Evolutionary conservation across 2,797 vertebrate species (phyloP).

Genomic region (Nasua narica): DNA sequence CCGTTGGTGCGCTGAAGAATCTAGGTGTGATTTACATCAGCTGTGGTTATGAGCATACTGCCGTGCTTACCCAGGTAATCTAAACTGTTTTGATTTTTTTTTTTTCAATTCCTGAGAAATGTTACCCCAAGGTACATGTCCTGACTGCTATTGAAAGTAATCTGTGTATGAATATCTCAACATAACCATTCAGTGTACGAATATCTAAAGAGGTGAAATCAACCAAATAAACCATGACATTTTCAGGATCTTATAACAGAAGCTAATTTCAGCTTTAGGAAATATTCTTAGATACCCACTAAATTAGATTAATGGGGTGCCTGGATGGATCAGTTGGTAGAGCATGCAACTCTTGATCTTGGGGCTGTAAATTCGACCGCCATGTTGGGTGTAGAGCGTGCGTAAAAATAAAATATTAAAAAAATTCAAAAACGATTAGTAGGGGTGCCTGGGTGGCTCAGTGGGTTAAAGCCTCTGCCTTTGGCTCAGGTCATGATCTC

Average conservation of each 20-base stretch:
- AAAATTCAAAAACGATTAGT: too few relatives aligned
- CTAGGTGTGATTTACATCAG: conserved; percentile 95
- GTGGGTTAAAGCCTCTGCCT: too few relatives aligned
- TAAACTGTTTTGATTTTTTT: background rate
- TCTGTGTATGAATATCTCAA: background rate
- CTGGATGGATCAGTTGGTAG: background rate
- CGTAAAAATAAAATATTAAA: too few relatives aligned
- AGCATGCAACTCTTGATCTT: background rate
- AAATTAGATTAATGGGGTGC: background rate
- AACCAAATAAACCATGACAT: background rate
- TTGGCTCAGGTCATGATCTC: too few relatives aligned
- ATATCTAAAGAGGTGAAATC: background rate
- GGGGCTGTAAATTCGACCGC: background rate
- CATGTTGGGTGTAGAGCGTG: background rate
- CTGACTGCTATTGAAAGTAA: background rate
- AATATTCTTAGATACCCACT: background rate
- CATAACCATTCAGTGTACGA: background rate
- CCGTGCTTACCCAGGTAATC: conserved; percentile 95
- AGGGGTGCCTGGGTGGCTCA: too few relatives aligned
- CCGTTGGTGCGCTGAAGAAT: conserved; percentile 87
- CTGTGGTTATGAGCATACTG: conserved; percentile 95
- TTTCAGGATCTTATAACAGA: background rate
- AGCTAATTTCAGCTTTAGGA: background rate
- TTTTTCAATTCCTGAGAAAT: background rate
- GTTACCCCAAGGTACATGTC: background rate